A percentile compares a stretch with the other conserved stretches of the same genome.
Conservation (phyloP, 2,113 vertebrate species). For the Strigops habroptila region DNA sequence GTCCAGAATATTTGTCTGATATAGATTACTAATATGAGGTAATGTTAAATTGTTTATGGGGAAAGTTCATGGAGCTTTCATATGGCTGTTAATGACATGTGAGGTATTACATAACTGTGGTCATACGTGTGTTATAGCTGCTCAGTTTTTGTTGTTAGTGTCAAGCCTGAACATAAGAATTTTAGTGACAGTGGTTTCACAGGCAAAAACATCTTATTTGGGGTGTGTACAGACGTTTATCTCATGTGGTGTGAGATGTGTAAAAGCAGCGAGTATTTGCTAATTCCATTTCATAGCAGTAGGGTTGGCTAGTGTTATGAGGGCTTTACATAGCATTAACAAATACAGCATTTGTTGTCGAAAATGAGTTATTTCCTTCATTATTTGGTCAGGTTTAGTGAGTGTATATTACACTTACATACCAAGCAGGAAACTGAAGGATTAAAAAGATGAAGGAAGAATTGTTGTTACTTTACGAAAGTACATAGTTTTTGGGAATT, state of each 20-base stretch:
- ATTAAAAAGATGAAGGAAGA: background rate
- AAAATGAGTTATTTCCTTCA: background rate
- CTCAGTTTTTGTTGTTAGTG: background rate
- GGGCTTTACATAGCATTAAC: background rate
- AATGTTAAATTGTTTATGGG: background rate
- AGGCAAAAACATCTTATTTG: background rate
- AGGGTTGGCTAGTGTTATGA: background rate
- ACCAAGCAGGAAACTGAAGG: background rate
- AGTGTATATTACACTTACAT: background rate
- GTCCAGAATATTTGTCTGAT: background rate
- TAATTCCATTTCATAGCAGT: rapidly evolving
- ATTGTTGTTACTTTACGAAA: background rate
- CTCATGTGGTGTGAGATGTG: background rate
- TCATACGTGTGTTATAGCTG: background rate
- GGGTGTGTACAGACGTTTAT: background rate
- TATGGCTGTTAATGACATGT: background rate
- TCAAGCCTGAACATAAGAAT: background rate
- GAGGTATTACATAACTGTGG: rapidly evolving
- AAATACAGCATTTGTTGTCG: background rate
- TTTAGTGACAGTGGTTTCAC: background rate
- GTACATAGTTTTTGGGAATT: background rate
- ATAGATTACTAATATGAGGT: background rate
- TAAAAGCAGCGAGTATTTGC: background rate
- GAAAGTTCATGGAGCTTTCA: background rate
- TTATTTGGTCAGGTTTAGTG: background rate